Base-by-base conservation (phyloP, 2,113 vertebrate genomes). In the Ceratotherium simum region DNA sequence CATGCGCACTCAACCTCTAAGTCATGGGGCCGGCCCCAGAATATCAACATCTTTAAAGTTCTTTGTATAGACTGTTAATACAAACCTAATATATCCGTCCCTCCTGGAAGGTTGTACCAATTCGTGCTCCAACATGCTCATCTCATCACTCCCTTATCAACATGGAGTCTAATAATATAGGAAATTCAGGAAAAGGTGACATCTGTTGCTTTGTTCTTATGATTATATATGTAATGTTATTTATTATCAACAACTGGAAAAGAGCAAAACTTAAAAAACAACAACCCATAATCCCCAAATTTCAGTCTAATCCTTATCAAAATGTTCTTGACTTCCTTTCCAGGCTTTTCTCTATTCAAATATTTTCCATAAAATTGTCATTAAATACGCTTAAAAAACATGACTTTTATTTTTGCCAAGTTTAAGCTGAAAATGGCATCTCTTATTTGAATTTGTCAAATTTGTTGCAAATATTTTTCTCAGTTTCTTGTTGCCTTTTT, bases 391-490 rank as follows among this genome's bases (percentile, higher is more conserved):
- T 96, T 96, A n/a, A 48, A 79, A 97, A 75, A 89, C 56, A 60
- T 16, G 58, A 65, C 33, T 92, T 96, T 94, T 81, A 54, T 70
- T 97, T 96, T 91, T 96, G 93, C 90, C 91, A 97, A 95, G 75
- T 92, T 89, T 75, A 80, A 95, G 69, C 69, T 93, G 86, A 87
- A 92, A 96, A 87, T 72, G 75, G 46, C 79, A 96, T 79, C 73
- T 85, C 89, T 84, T 85, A 87, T 87, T 87, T 93, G 75, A 97
- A 82, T 75, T 76, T 96, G 73, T 95, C 86, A 73, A 95, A 82
- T 95, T 93, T 79, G 64, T 51, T 90, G 58, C 92, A 95, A 87
- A 96, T 91, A 97, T 87, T 97, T 96, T 92, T 94, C 79, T 76
- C 79, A 89, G 82, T 93, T 95, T 97, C 82, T 75, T 67, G 73